A percentile compares a stretch with the other conserved stretches of the same genome.
Conservation (phyloP, 2,113 vertebrate species). For the Spea bombifrons region DNA sequence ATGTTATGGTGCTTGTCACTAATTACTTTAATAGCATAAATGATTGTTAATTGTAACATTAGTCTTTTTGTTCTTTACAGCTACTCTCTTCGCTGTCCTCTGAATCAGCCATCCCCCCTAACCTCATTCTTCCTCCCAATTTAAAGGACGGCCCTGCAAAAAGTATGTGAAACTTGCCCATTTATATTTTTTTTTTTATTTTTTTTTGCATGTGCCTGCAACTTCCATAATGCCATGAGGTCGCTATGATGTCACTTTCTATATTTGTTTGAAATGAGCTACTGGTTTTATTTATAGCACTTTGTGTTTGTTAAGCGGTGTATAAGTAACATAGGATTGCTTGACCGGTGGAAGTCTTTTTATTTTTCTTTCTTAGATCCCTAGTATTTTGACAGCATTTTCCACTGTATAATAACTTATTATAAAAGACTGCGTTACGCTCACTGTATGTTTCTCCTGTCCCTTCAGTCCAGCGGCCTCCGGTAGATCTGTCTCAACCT, state of each 20-base stretch:
- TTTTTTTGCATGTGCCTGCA: no score
- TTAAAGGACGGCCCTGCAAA: slow-evolving; percentile 27
- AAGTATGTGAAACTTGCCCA: slow-evolving; percentile 8
- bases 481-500: slow-evolving; percentile 54
- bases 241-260: no score
- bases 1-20: no score
- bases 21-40: no score
- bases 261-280: no score
- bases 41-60: not conserved
- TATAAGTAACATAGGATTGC: no score
- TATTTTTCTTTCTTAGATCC: not conserved
- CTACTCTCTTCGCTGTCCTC: slow-evolving; percentile 2
- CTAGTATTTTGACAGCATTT: no score
- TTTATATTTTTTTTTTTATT: not conserved
- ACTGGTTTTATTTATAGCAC: no score
- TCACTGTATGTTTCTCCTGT: not conserved
- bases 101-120: slow-evolving; percentile 21
- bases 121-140: slow-evolving; percentile 29
- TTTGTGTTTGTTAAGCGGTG: no score
- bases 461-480: slow-evolving; percentile 47
- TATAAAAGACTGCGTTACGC: no score
- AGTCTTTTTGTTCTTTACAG: not conserved
- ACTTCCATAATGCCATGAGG: no score
- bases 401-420: no score
- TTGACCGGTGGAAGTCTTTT: not conserved